A percentile compares a stretch with the other conserved stretches of the same genome.
Conservation (phyloP, 2,797 vertebrate species). For the Propithecus perrieri region DNA sequence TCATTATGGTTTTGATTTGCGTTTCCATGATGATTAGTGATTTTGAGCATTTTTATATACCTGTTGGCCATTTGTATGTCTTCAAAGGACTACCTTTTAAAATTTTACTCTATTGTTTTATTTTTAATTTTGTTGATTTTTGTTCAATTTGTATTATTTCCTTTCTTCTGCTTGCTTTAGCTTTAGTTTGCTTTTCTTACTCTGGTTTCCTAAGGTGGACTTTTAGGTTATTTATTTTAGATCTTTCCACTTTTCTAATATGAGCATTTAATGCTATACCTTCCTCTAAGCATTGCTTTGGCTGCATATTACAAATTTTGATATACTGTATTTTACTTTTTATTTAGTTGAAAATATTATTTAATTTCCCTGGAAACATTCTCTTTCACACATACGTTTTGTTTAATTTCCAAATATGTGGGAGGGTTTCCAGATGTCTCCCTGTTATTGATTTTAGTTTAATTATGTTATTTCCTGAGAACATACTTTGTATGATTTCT, state of each 20-base stretch:
- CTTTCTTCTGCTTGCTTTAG: not conserved
- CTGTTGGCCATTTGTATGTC: not conserved
- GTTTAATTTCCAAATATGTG: constrained; percentile 10
- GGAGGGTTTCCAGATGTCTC: not conserved
- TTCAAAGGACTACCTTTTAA: not conserved
- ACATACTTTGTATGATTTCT: not conserved
- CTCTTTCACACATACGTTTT: not conserved
- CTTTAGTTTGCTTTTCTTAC: not conserved
- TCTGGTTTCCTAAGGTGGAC: not conserved
- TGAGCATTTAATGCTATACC: not conserved
- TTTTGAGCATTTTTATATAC: not conserved
- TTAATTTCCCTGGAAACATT: not conserved
- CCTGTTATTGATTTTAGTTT: not conserved
- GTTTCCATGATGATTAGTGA: not conserved
- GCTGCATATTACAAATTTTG: not conserved
- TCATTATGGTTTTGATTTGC: not conserved
- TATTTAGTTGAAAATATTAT: constrained; percentile 24
- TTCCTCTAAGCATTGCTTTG: not conserved
- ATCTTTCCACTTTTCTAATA: not conserved
- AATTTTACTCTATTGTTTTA: not conserved
- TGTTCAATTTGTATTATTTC: not conserved
- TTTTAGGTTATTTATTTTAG: not conserved
- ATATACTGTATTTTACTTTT: constrained; percentile 6
- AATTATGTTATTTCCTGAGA: not conserved
- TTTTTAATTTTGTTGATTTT: not conserved